Evolutionary conservation across 2,797 vertebrate genomes (phyloP), one percentile per base, ranked within the genome.

Genomic region (Tamandua tetradactyla): DNA sequence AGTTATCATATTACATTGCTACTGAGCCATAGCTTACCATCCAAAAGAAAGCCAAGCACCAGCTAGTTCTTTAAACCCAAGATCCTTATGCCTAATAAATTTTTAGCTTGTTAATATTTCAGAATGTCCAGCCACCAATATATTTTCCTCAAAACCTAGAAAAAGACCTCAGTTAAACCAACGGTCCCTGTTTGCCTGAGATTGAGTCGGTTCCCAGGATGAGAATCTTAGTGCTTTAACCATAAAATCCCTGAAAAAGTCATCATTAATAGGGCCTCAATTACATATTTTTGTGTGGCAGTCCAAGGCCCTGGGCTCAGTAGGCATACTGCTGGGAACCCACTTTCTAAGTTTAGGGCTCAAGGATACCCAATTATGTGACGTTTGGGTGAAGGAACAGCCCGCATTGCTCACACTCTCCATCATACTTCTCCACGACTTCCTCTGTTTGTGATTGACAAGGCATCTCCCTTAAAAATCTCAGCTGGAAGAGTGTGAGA

Each of bases 131-230:
- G 9, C 2, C 64, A 76, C 40, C 8, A 25, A 78, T 22, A 22
- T 74, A 23, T 64, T 89, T 91, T 92, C 49, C 93, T 89, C 59
- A 90, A 91, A 93, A 75, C 37, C 57, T 89, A 10, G 22, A 94
- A 52, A 78, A 13, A 89, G 20, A 23, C 13, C 49, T 30, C 74
- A 55, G 35, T 40, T 86, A 44, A 55, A 82, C 25, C 23, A 72
- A 20, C 10, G 93, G 3, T 71, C 49, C 32, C 52, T 81, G 12
- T 57, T 90, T 87, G 32, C n/a, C 25, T 72, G 32, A 9, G 7
- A 59, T 5, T 23, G 20, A 82, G 10, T 42, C 76, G 22, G 7
- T 76, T 76, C 90, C 91, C 52, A 37, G 22, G 12, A 87, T 22
- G 10, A 7, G 9, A 17, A 62, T 66, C 69, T 59, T 25, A 79